Evolutionary conservation across 2,888 invertebrate species (phyloP).

Genomic region (Ichneumon xanthorius): DNA sequence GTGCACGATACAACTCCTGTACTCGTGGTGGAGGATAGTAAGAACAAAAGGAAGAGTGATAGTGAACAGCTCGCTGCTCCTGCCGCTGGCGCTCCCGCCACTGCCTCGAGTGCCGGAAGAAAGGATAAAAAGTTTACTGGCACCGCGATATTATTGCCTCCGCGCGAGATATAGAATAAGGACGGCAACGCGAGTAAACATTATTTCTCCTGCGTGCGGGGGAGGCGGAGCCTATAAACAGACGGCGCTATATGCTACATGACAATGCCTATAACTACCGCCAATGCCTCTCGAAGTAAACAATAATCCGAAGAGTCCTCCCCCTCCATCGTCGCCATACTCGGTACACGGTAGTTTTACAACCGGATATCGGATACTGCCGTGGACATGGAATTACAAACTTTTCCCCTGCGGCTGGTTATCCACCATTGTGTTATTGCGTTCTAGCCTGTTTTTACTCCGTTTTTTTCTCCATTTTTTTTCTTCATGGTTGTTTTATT

Average conservation of each 20-base stretch:
- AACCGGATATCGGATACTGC: conserved; percentile 43
- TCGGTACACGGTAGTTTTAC: conserved; percentile 26
- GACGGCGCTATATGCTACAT: background rate
- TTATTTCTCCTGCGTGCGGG: conserved; percentile 8
- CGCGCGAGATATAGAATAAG: conserved; percentile 23
- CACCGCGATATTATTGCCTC: conserved; percentile 49
- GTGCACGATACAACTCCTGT: background rate
- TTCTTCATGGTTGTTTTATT: background rate
- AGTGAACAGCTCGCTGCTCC: conserved; percentile 30
- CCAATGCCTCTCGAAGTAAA: conserved; percentile 11
- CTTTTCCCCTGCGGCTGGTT: conserved; percentile 15
- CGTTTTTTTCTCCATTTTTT: background rate
- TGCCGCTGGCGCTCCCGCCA: conserved; percentile 21
- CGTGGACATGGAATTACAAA: conserved; percentile 24
- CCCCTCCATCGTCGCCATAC: background rate
- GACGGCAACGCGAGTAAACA: conserved; percentile 38
- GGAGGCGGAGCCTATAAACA: background rate
- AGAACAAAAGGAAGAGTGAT: conserved; percentile 46
- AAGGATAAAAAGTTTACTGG: conserved; percentile 53
- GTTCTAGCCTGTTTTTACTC: background rate
- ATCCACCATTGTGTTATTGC: conserved; percentile 1
- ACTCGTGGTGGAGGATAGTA: conserved; percentile 1
- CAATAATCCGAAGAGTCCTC: conserved; percentile 30
- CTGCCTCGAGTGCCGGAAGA: conserved; percentile 49
- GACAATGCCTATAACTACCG: conserved; percentile 21